phyloP scores from a whole-genome alignment of 2,113 vertebrate species.

The Propithecus coquereli region DNA sequence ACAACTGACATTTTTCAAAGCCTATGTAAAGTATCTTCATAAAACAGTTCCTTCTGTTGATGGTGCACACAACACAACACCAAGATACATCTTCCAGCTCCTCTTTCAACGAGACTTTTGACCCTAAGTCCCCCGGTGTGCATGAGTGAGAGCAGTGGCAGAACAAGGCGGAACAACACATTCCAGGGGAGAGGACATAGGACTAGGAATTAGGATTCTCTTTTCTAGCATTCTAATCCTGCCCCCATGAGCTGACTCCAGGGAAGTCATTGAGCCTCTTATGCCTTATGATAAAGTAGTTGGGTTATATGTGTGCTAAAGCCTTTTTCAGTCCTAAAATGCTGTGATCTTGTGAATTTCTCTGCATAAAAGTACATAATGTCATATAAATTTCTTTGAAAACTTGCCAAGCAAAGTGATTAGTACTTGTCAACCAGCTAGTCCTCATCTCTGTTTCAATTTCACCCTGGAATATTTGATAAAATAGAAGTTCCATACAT shows the following conservation, averaged over 20 bases:
- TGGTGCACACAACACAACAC: background rate
- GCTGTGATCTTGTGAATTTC: background rate
- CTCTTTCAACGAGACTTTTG: background rate
- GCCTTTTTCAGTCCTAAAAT: background rate
- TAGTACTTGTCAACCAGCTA: background rate
- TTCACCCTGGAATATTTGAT: background rate
- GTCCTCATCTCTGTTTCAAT: background rate
- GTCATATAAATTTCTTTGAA: background rate
- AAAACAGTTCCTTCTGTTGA: background rate
- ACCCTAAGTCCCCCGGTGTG: too few species aligned
- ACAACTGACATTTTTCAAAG: background rate
- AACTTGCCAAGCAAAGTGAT: background rate
- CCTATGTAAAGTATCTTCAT: background rate
- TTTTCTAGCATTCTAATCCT: too few species aligned
- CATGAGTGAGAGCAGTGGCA: background rate
- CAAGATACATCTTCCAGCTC: background rate
- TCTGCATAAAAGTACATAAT: background rate
- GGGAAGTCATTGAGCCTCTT: background rate
- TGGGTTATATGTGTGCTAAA: background rate
- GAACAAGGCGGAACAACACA: background rate
- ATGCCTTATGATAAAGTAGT: background rate
- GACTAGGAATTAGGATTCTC: background rate
- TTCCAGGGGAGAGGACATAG: background rate
- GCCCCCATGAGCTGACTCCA: background rate
- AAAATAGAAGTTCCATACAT: background rate